Evolutionary conservation across 2,797 vertebrate species (phyloP).

Genomic region (Gila robusta): DNA sequence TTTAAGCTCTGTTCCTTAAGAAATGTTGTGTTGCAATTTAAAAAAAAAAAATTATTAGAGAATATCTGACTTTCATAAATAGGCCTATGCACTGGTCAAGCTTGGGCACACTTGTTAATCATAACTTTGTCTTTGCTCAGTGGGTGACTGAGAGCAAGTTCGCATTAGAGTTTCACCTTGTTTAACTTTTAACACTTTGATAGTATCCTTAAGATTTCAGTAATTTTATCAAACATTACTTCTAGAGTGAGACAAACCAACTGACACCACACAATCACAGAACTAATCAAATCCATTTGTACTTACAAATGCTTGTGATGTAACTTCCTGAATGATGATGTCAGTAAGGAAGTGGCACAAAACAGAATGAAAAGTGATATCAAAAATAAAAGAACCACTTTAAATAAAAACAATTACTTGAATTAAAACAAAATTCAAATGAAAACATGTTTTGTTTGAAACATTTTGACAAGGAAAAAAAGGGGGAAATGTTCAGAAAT

Average conservation of each 20-base stretch:
- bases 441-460: background rate
- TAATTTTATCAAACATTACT: background rate
- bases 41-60: background rate
- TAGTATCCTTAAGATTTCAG: background rate
- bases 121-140: background rate
- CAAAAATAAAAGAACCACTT: background rate
- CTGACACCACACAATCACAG: background rate
- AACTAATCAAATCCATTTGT: background rate
- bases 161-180: background rate
- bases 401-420: background rate
- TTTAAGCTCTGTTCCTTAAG: background rate
- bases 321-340: background rate
- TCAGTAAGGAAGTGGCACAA: background rate
- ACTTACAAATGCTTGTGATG: background rate
- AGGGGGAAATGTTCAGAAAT: no score
- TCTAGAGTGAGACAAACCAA: background rate
- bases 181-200: background rate
- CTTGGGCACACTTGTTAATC: background rate
- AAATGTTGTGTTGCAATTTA: background rate
- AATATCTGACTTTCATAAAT: background rate
- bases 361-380: background rate
- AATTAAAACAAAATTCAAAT: background rate
- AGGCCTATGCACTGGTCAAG: background rate
- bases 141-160: background rate
- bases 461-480: no score